Evolutionary conservation across 2,113 vertebrate species (phyloP), one percentile per base, ranked within the genome.

Genomic region (Falcunculus frontatus): DNA sequence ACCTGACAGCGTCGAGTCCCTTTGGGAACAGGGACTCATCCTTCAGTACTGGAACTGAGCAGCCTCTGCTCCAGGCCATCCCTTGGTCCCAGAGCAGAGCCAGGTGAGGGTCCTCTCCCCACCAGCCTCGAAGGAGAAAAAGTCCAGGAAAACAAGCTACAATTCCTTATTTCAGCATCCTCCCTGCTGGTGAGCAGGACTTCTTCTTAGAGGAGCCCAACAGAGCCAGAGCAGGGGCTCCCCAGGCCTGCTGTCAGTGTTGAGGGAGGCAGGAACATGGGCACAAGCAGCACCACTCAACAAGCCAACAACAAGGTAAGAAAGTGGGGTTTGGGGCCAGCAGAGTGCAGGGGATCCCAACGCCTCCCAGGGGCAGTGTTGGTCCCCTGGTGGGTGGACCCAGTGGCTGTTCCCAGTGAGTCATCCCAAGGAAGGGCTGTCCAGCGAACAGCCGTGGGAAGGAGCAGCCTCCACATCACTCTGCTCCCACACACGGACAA

Each of bases 361-460:
- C 53, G 73, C 22, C 65, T 60, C 68, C 73, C 44, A 17, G 33
- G 46, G 49, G 33, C 67, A 69, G 49, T 3, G 0, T 0, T 44
- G 63, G 37, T 82, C 29, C 59, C 49, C n/a, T n/a, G n/a, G n/a
- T n/a, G n/a, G n/a, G n/a, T n/a, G n/a, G n/a, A n/a, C n/a, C n/a
- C 20, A 2, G 1, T 3, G 14, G 44, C 52, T n/a, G 76, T 2
- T 49, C 50, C n/a, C 0, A 0, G 32, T 4, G 68, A 84, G 68
- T 13, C 64, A 70, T 60, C n/a, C 55, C 2, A 4, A 29, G 87
- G 90, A 65, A 69, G 33, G 42, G 79, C 67, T 76, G 67, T 7
- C 42, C 44, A 1, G 63, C 84, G 55, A 87, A 7, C 50, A 56
- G 86, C 74, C 0, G 0, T 7, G 62, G 89, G 72, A 26, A 65